Percentiles rank a stretch among this genome's conserved stretches.
phyloP scores from a whole-genome alignment of 1,140 invertebrate genomes.

The Polypedilum pembai region DNA sequence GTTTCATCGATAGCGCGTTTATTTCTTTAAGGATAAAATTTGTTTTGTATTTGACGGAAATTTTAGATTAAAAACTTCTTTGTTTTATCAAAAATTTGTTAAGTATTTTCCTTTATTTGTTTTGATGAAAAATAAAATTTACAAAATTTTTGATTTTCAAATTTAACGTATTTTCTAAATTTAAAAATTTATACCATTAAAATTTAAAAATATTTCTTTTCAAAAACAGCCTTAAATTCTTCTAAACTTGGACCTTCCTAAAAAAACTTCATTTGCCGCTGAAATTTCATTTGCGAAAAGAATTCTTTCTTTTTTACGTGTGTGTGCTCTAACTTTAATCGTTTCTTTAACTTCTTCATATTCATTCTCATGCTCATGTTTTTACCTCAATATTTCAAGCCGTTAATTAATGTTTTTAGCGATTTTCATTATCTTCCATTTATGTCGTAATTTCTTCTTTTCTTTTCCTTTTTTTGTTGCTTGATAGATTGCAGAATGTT shows the following conservation, averaged over 20 bases:
- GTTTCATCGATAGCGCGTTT: not conserved
- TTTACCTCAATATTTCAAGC: constrained; percentile 2
- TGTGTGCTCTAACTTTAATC: not conserved
- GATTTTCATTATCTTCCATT: constrained; percentile 18
- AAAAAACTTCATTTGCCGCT: not conserved
- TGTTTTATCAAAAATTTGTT: too few relatives aligned
- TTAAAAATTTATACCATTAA: too few relatives aligned
- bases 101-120: too few relatives aligned
- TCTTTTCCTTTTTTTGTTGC: not conserved
- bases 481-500: not conserved
- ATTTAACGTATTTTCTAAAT: too few relatives aligned
- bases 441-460: constrained; percentile 9
- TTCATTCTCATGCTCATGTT: not conserved
- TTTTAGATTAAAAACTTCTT: not conserved
- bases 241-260: not conserved
- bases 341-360: not conserved
- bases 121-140: too few relatives aligned
- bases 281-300: too few relatives aligned
- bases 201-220: too few relatives aligned
- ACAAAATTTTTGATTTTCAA: too few relatives aligned
- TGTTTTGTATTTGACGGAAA: not conserved
- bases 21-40: not conserved
- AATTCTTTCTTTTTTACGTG: not conserved
- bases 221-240: too few relatives aligned
- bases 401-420: constrained; percentile 18